Percentiles rank a stretch among this genome's conserved stretches.
Evolutionary conservation across 2,797 vertebrate species (phyloP).

Genomic region (Lepus townsendii): DNA sequence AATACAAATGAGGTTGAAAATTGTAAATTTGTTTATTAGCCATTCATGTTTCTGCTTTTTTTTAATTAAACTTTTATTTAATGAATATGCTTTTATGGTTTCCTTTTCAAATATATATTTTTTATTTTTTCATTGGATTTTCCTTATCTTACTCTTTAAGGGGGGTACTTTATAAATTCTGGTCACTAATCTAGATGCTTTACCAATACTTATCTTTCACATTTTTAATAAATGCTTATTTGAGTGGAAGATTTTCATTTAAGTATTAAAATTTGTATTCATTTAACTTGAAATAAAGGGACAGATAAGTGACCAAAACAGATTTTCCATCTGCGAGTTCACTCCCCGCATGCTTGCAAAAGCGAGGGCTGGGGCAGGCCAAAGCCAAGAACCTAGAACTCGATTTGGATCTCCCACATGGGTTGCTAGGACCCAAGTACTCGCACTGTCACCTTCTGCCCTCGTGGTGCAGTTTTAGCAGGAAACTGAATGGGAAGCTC

Average conservation of each 20-base stretch:
- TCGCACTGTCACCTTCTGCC: too few species aligned
- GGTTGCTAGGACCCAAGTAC: too few species aligned
- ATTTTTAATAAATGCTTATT: not conserved
- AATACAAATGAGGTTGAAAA: slow-evolving; percentile 44
- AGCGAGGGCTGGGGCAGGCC: too few species aligned
- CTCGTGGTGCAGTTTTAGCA: too few species aligned
- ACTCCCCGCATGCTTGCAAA: too few species aligned
- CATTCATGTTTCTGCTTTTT: slow-evolving; percentile 4
- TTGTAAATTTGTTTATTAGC: not conserved
- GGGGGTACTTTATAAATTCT: not conserved
- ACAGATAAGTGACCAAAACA: too few species aligned
- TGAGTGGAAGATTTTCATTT: not conserved
- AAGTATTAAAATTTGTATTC: too few species aligned
- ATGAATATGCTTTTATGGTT: not conserved
- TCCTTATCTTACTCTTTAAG: slow-evolving; percentile 28
- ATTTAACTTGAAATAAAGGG: too few species aligned
- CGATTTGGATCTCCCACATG: too few species aligned
- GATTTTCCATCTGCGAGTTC: too few species aligned
- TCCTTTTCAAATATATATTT: slow-evolving; percentile 2
- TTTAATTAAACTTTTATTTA: not conserved
- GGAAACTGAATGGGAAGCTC: too few species aligned
- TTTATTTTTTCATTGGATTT: not conserved
- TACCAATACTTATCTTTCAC: not conserved
- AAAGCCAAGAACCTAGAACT: too few species aligned
- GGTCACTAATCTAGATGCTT: not conserved